Percentiles rank a stretch among this genome's conserved stretches.
Evolutionary conservation across 1,140 invertebrate species (phyloP).

Genomic region (Pemphigus obesinymphae): DNA sequence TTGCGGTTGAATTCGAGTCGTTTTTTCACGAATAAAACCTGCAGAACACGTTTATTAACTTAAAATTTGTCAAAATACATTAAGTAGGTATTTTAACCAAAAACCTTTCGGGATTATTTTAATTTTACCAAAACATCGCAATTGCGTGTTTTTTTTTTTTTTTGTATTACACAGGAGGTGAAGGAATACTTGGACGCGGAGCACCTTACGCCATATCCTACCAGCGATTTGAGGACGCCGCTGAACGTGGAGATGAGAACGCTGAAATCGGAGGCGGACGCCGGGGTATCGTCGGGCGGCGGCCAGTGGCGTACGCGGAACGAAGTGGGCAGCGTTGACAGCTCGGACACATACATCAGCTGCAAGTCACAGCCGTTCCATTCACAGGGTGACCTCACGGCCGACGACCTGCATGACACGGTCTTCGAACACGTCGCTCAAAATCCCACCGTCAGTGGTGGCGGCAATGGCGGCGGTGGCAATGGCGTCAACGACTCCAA

Average conservation of each 20-base stretch:
- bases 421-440: conserved; percentile 51
- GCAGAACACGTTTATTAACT: too few species aligned
- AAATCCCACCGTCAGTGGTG: too few species aligned
- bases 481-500: conserved; percentile 55
- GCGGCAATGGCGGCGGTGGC: not conserved
- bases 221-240: conserved; percentile 72
- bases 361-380: conserved; percentile 91
- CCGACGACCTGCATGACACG: conserved; percentile 55
- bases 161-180: conserved; percentile 63
- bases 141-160: too few species aligned
- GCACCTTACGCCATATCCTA: conserved; percentile 74
- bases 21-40: too few species aligned
- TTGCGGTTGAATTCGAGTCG: too few species aligned
- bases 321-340: conserved; percentile 71
- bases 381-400: conserved; percentile 56
- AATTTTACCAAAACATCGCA: too few species aligned
- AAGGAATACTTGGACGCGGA: conserved; percentile 83
- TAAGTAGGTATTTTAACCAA: too few species aligned
- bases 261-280: conserved; percentile 54
- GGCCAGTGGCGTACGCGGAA: conserved; percentile 51
- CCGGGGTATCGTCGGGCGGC: conserved; percentile 50
- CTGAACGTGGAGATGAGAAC: conserved; percentile 74
- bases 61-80: too few species aligned
- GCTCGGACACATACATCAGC: conserved; percentile 89
- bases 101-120: too few species aligned